These are phyloP conservation scores for Pristionchus exspectatus DNA, from an alignment of 2,888 invertebrate genomes.

Conservation along the genomic window DNA sequence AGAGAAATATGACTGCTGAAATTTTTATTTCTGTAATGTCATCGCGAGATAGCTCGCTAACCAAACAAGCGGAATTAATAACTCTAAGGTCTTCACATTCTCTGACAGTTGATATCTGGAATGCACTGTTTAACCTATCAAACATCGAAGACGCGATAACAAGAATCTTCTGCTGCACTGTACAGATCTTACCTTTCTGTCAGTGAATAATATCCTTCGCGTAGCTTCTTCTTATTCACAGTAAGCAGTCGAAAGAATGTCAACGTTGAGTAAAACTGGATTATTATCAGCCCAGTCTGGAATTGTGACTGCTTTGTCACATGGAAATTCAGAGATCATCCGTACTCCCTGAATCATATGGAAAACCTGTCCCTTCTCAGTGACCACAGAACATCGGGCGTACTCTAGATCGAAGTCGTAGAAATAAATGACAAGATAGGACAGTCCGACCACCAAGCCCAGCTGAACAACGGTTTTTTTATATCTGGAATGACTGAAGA, in stretches of 20 bases:
- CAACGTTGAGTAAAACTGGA: background rate
- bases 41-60: too few species aligned
- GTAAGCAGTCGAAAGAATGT: background rate
- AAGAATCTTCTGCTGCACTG: too few species aligned
- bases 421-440: background rate
- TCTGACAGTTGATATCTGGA: constrained; percentile 4
- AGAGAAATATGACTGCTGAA: constrained; percentile 26
- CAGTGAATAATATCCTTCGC: background rate
- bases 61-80: constrained; percentile 2
- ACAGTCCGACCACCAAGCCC: background rate
- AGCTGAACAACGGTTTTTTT: too few species aligned
- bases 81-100: background rate
- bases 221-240: background rate
- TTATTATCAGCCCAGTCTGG: background rate
- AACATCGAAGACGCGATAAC: background rate
- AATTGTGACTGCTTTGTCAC: background rate
- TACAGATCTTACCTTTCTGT: background rate
- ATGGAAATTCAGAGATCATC: background rate
- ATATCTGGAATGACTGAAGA: too few species aligned
- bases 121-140: background rate
- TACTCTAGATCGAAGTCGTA: background rate
- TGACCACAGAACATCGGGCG: background rate
- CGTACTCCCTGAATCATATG: constrained; percentile 8
- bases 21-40: background rate
- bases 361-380: background rate